phyloP scores from a whole-genome alignment of 2,797 vertebrate genomes.

The Sciaenops ocellatus region DNA sequence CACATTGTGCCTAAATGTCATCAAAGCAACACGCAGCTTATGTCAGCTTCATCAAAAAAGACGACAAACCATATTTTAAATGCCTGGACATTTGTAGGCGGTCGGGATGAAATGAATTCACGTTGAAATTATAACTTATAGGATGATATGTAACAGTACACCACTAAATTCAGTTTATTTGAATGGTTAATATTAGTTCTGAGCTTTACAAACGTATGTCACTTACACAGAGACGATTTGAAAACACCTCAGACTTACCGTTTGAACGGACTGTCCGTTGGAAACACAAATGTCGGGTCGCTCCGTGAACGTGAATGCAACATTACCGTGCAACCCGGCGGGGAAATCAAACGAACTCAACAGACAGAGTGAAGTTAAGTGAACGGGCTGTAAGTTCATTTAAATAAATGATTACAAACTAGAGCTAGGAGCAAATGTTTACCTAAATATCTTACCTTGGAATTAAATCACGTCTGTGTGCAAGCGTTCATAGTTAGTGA shows the following conservation, averaged over 20 bases:
- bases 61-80: not conserved
- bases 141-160: not conserved
- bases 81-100: not conserved
- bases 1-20: not conserved
- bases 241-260: no score
- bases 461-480: no score
- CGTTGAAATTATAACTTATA: not conserved
- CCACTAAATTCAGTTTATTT: accelerated
- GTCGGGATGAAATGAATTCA: not conserved
- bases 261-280: no score
- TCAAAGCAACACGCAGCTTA: not conserved
- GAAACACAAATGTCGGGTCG: accelerated
- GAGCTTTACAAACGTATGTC: not conserved
- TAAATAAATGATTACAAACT: not conserved
- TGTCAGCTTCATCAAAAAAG: not conserved
- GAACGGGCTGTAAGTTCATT: not conserved
- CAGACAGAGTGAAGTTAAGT: not conserved
- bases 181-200: not conserved
- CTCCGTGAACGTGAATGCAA: not conserved
- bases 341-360: constrained; percentile 51
- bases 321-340: constrained; percentile 42
- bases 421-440: no score
- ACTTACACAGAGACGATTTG: no score
- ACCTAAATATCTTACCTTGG: not conserved
- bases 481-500: not conserved